Evolutionary conservation across 2,113 vertebrate genomes (phyloP).

Genomic region (Nothobranchius kuhntae): DNA sequence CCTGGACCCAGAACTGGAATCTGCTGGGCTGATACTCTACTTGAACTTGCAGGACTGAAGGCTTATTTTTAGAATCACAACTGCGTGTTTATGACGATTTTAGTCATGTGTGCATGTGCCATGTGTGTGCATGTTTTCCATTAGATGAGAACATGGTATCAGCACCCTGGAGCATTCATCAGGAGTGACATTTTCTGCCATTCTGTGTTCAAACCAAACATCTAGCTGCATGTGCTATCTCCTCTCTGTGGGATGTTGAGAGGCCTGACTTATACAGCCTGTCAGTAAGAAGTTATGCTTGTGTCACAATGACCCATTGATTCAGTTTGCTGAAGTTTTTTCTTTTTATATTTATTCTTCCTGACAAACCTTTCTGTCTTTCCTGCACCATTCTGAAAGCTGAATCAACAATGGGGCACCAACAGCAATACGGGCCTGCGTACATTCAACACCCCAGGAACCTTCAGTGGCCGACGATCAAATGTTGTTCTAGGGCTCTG

Average conservation of each 20-base stretch:
- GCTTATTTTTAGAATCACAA: conserved; percentile 67
- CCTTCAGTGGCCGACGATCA: conserved; percentile 50
- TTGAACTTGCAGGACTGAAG: conserved; percentile 64
- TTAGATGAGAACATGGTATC: conserved; percentile 51
- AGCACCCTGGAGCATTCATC: conserved; percentile 47
- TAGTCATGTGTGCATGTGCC: conserved; percentile 32
- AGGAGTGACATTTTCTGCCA: conserved; percentile 63
- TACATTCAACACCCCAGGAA: conserved; percentile 66
- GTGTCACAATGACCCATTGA: conserved; percentile 59
- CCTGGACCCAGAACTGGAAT: conserved; percentile 56
- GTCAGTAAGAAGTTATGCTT: conserved; percentile 65
- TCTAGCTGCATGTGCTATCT: conserved; percentile 48
- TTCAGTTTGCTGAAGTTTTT: conserved; percentile 61
- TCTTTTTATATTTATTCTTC: conserved; percentile 56
- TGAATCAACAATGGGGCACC: conserved; percentile 71
- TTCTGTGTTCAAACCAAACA: conserved; percentile 68
- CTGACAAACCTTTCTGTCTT: conserved; percentile 67
- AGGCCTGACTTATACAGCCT: conserved; percentile 63
- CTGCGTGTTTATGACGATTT: conserved; percentile 27
- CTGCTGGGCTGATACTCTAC: conserved; percentile 67
- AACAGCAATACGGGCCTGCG: conserved; percentile 50
- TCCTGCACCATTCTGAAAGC: conserved; percentile 53
- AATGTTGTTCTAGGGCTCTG: conserved; percentile 61
- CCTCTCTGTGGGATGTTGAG: conserved; percentile 42
- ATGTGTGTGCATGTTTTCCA: conserved; percentile 27